These are phyloP conservation scores for Syritta pipiens DNA, from an alignment of 2,888 invertebrate species.

Conservation along the genomic window DNA sequence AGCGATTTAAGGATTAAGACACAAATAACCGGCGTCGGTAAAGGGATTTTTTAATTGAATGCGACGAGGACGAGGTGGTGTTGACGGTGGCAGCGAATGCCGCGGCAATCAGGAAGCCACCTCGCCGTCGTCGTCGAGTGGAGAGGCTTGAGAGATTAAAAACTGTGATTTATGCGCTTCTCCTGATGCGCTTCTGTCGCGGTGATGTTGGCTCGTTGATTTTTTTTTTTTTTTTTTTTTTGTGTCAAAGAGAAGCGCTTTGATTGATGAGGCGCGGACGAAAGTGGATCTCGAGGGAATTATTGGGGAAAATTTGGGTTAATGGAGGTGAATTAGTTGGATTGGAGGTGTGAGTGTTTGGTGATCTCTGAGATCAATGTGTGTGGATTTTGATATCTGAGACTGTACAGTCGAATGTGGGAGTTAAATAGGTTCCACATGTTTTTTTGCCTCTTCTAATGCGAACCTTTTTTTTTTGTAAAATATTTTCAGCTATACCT, in stretches of 20 bases:
- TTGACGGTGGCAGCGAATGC: too few relatives aligned
- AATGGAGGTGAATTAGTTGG: conserved; percentile 1
- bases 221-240: background rate
- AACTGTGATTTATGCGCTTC: conserved; percentile 2
- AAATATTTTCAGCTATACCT: too few relatives aligned
- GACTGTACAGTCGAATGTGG: too few relatives aligned
- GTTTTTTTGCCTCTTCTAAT: too few relatives aligned
- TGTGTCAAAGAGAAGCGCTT: background rate
- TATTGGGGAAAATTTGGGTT: conserved; percentile 12
- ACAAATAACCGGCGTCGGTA: conserved; percentile 15
- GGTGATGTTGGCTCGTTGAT: too few relatives aligned
- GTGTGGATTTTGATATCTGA: too few relatives aligned
- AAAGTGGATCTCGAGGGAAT: background rate
- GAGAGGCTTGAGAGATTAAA: conserved; percentile 7
- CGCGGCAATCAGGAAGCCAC: too few relatives aligned
- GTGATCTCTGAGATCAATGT: too few relatives aligned
- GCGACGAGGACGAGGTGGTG: too few relatives aligned
- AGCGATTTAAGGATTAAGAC: conserved; percentile 25
- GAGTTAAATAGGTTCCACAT: too few relatives aligned
- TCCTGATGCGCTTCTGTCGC: background rate
- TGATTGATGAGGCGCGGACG: conserved; percentile 1
- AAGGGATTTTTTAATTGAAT: conserved; percentile 40
- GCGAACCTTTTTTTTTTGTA: too few relatives aligned
- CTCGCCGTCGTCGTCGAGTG: background rate
- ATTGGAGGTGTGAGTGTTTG: too few relatives aligned